Conservation (phyloP, 2,113 vertebrate species). For the Recurvirostra avosetta region DNA sequence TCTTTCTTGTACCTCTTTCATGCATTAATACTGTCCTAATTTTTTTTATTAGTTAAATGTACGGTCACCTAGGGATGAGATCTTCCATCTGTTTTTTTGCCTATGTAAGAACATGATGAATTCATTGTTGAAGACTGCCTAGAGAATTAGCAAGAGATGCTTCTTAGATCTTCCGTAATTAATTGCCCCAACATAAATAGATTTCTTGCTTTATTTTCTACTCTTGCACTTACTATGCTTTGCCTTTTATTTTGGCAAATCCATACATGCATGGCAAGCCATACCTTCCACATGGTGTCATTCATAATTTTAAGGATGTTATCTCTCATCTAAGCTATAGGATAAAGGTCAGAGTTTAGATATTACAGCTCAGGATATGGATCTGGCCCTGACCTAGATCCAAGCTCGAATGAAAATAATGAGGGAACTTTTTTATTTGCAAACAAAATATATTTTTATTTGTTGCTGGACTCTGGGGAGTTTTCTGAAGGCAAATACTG, state of each 20-base stretch:
- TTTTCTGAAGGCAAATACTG: not conserved
- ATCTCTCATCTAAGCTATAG: not conserved
- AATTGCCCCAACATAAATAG: not conserved
- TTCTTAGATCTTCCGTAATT: not conserved
- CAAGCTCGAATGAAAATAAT: not conserved
- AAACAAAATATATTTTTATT: not conserved
- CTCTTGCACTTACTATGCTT: not conserved
- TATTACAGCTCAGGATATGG: not conserved
- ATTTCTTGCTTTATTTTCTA: not conserved
- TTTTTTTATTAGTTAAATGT: not conserved
- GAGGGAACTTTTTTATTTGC: not conserved
- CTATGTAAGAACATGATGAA: not conserved
- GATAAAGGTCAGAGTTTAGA: not conserved
- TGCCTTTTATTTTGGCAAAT: not conserved
- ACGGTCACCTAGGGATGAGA: not conserved
- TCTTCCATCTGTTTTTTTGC: not conserved
- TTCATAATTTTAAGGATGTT: not conserved
- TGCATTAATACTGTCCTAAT: not conserved
- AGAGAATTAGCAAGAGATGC: not conserved
- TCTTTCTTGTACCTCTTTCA: not conserved
- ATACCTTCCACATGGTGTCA: not conserved
- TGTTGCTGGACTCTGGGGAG: not conserved
- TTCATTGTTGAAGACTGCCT: not conserved
- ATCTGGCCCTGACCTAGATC: not conserved
- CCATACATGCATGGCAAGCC: not conserved